phyloP scores from a whole-genome alignment of 1,140 invertebrate genomes.

The Antheraea mylitta region DNA sequence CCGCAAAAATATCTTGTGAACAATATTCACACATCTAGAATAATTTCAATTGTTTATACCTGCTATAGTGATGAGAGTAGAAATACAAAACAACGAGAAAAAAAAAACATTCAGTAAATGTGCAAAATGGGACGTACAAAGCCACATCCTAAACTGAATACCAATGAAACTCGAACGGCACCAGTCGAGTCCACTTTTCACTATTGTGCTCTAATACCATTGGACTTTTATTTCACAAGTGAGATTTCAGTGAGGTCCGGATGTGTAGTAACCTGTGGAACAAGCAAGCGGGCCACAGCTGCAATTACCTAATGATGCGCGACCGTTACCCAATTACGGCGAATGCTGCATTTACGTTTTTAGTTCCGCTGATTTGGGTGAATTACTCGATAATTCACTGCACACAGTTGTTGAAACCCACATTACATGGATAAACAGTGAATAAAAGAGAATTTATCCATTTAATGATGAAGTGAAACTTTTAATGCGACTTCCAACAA shows the following conservation, averaged over 20 bases:
- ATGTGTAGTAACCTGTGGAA: slow-evolving; percentile 18
- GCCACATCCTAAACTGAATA: neutral
- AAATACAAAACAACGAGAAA: no score
- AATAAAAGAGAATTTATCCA: slow-evolving; percentile 5
- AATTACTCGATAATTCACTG: slow-evolving; percentile 31
- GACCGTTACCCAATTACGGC: slow-evolving; percentile 62
- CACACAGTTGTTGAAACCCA: slow-evolving; percentile 23
- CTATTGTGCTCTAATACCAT: neutral
- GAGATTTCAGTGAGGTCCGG: slow-evolving; percentile 12
- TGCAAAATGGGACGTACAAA: no score
- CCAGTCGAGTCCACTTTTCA: neutral
- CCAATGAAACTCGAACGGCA: neutral
- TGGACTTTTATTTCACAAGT: slow-evolving; percentile 1
- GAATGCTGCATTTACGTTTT: slow-evolving; percentile 57
- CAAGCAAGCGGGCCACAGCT: slow-evolving; percentile 40
- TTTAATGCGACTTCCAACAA: no score
- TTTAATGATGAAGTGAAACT: no score
- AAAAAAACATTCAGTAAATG: no score
- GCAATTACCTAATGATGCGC: slow-evolving; percentile 70
- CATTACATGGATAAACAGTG: neutral
- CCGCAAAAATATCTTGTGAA: no score
- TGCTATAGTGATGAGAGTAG: no score
- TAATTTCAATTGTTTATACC: no score
- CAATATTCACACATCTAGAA: no score
- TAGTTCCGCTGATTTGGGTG: slow-evolving; percentile 47